These are phyloP conservation scores for Marmota monax DNA, from an alignment of 2,113 vertebrate genomes.

Conservation along the genomic window DNA sequence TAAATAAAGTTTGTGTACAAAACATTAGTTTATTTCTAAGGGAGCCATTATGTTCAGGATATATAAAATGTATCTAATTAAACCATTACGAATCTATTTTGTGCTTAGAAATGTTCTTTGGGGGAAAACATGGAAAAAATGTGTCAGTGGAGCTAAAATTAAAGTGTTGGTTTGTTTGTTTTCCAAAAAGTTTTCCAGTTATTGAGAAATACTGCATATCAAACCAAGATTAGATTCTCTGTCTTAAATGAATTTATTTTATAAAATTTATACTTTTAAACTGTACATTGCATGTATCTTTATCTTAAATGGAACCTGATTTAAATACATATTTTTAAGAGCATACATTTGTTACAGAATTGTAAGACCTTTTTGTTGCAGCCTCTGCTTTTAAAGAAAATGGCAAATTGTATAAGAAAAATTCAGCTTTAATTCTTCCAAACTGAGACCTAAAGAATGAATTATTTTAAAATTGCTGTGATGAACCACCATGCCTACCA, in stretches of 20 bases:
- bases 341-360: neutral
- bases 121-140: constrained; percentile 34
- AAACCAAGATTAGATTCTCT: constrained; percentile 31
- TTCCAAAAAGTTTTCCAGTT: neutral
- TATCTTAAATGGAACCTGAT: constrained; percentile 10
- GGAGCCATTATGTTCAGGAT: constrained; percentile 76
- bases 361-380: neutral
- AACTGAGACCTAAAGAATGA: neutral
- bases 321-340: neutral
- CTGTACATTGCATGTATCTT: constrained; percentile 2
- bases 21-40: constrained; percentile 76
- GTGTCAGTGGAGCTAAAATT: constrained; percentile 34
- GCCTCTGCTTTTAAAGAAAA: constrained; percentile 30
- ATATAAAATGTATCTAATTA: constrained; percentile 81
- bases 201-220: constrained; percentile 27
- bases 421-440: constrained; percentile 20
- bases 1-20: constrained; percentile 76
- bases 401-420: neutral
- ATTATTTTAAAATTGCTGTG: neutral
- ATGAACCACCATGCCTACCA: neutral
- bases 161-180: neutral
- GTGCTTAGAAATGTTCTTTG: constrained; percentile 78
- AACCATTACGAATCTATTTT: constrained; percentile 74
- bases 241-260: constrained; percentile 25
- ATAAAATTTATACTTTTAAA: constrained; percentile 38